Percentiles rank a stretch among this genome's conserved stretches.
Evolutionary conservation across 2,888 invertebrate species (phyloP).

Genomic region (Callosobruchus maculatus): DNA sequence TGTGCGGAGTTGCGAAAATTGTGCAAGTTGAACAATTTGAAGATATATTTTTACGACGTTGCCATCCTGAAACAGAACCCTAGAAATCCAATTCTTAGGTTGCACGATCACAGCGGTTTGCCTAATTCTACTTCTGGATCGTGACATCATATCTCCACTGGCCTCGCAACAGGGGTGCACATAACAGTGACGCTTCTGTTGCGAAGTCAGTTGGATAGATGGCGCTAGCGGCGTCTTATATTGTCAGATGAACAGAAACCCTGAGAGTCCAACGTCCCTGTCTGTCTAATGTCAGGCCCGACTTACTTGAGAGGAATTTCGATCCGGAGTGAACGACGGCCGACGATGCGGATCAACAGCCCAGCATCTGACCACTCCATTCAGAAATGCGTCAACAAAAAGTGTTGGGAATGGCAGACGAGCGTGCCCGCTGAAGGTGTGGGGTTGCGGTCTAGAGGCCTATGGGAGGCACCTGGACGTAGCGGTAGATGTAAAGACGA

Average conservation of each 20-base stretch:
- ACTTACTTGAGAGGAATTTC: slow-evolving; percentile 1
- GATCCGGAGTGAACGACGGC: slow-evolving; percentile 1
- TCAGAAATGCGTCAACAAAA: slow-evolving; percentile 50
- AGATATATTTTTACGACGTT: no score
- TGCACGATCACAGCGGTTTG: no score
- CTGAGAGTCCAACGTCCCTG: neutral
- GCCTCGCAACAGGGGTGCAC: no score
- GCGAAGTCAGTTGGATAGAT: neutral
- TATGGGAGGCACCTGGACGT: slow-evolving; percentile 89
- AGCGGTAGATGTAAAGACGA: slow-evolving; percentile 98
- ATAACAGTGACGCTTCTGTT: no score
- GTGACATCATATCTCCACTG: no score
- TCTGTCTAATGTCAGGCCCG: neutral
- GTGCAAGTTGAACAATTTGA: no score
- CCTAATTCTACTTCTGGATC: no score
- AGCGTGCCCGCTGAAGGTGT: slow-evolving; percentile 37
- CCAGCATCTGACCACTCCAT: slow-evolving; percentile 46
- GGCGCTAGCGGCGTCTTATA: neutral
- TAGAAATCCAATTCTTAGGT: no score
- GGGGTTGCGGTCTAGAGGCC: slow-evolving; percentile 58
- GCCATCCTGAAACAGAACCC: no score
- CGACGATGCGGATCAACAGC: slow-evolving; percentile 30
- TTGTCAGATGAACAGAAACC: neutral
- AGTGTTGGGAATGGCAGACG: slow-evolving; percentile 44
- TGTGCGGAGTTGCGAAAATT: no score